Evolutionary conservation across 2,113 vertebrate species (phyloP), one percentile per base, ranked within the genome.

Genomic region (Agapornis roseicollis): DNA sequence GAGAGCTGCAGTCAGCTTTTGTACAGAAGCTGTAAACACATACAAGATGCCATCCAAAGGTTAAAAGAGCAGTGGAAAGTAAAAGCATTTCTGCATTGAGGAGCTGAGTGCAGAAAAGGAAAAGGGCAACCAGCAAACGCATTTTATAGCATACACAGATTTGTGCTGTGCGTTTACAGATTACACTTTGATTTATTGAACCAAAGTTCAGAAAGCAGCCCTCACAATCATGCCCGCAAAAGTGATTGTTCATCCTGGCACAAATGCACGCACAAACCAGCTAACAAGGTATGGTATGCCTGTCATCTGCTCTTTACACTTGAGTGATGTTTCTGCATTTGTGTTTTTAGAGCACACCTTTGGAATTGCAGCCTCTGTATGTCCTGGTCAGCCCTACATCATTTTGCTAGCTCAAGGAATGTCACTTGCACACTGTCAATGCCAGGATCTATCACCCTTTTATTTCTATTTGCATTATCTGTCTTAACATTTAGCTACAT

Each of bases 151-250:
- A 46, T 9, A 70, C 53, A 63, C 11, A 70, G 74, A 89, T 77
- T 85, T 83, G 69, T 61, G 56, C 22, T 56, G 20, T n/a, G n/a
- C 73, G 61, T 73, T 91, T 90, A 86, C 27, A 78, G 72, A 88
- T 79, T 3, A 61, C 37, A 23, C 44, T 85, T n/a, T 37, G 53
- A 78, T 86, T 84, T 91, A 79, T 13, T 37, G 73, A 88, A 72
- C 28, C 66, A 37, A 92, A 91, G 89, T 92, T 94, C 91, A 94
- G 77, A 89, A 89, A 79, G 58, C 28, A 74, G 53, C 56, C 42
- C 64, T 74, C 37, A n/a, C 31, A 69, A 85, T 56, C 58, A 52
- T 42, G 28, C 44, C 64, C 17, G 33, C 39, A 60, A 6, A 88
- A 87, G 25, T 16, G 47, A 84, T 2, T 69, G 82, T 42, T 73